phyloP scores from a whole-genome alignment of 2,888 invertebrate species.

The Leptopterna dolabrata region DNA sequence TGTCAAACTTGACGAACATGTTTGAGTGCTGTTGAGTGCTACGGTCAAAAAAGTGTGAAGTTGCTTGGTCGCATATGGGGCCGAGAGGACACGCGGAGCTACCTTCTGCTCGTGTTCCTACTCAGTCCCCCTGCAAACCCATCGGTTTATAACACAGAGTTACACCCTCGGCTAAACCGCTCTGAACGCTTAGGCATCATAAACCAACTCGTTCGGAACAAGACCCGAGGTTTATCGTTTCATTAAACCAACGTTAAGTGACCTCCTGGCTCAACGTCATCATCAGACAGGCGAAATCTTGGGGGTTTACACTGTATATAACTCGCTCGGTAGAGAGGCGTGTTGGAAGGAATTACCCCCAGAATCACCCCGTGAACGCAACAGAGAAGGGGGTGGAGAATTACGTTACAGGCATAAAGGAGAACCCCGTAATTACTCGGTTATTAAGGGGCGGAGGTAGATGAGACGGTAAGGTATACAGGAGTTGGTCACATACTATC shows the following conservation, averaged over 20 bases:
- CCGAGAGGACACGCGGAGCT: too few relatives aligned
- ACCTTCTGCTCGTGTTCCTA: too few relatives aligned
- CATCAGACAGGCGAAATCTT: constrained; percentile 44
- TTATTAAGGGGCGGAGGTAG: constrained; percentile 48
- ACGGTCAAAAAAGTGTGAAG: too few relatives aligned
- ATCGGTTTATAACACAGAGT: background rate
- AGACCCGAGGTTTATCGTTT: constrained; percentile 46
- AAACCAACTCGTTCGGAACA: constrained; percentile 12
- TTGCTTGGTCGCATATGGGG: too few relatives aligned
- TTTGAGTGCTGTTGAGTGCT: too few relatives aligned
- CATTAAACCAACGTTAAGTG: constrained; percentile 51
- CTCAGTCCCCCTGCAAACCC: background rate
- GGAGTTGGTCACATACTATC: constrained; percentile 51
- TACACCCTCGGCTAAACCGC: background rate
- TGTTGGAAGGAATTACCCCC: constrained; percentile 42
- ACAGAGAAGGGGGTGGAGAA: background rate
- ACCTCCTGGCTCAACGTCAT: constrained; percentile 47
- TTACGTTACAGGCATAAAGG: constrained; percentile 45
- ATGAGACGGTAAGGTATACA: background rate
- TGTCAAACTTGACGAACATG: too few relatives aligned
- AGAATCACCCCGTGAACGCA: constrained; percentile 3
- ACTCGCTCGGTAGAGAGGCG: background rate
- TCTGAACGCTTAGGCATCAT: background rate
- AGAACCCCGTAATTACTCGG: constrained; percentile 51
- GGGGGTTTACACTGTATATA: constrained; percentile 9